A percentile compares a stretch with the other conserved stretches of the same genome.
Conservation (phyloP, 2,113 vertebrate species). For the Perca flavescens region DNA sequence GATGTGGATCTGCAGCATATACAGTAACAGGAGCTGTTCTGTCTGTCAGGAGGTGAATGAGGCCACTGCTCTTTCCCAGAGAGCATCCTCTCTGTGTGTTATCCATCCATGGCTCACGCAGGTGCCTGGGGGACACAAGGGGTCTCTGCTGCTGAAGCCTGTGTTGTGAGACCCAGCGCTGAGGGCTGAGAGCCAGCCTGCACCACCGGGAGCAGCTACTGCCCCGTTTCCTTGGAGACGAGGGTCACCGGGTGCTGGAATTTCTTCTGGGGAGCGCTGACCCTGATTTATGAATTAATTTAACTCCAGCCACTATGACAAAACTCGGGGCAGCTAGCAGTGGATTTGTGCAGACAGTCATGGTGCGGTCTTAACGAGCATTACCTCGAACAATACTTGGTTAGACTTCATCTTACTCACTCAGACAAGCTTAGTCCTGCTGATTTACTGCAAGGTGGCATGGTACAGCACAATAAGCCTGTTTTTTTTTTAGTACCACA, state of each 20-base stretch:
- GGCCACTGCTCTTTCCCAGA: constrained; percentile 42
- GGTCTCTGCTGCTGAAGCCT: constrained; percentile 66
- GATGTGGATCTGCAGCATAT: not conserved
- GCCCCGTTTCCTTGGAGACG: constrained; percentile 78
- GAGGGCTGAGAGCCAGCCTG: constrained; percentile 61
- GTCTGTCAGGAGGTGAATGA: constrained; percentile 28
- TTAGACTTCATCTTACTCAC: constrained; percentile 54
- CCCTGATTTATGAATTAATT: constrained; percentile 85
- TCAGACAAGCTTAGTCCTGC: constrained; percentile 64
- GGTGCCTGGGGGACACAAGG: constrained; percentile 63
- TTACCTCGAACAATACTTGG: constrained; percentile 52
- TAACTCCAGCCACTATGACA: constrained; percentile 63
- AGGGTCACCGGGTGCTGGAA: constrained; percentile 77
- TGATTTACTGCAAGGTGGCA: constrained; percentile 53
- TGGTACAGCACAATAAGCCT: constrained; percentile 18
- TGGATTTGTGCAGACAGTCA: constrained; percentile 61
- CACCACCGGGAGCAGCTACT: constrained; percentile 41
- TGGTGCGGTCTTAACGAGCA: constrained; percentile 44
- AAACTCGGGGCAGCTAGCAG: constrained; percentile 50
- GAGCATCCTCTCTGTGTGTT: constrained; percentile 56
- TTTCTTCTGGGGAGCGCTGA: constrained; percentile 74
- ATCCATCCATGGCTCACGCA: constrained; percentile 51
- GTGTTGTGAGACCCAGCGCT: constrained; percentile 35
- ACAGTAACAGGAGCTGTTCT: constrained; percentile 36
- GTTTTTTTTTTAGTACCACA: constrained; percentile 21